Evolutionary conservation across 2,888 invertebrate genomes (phyloP).

Genomic region (Dasypogon diadema): DNA sequence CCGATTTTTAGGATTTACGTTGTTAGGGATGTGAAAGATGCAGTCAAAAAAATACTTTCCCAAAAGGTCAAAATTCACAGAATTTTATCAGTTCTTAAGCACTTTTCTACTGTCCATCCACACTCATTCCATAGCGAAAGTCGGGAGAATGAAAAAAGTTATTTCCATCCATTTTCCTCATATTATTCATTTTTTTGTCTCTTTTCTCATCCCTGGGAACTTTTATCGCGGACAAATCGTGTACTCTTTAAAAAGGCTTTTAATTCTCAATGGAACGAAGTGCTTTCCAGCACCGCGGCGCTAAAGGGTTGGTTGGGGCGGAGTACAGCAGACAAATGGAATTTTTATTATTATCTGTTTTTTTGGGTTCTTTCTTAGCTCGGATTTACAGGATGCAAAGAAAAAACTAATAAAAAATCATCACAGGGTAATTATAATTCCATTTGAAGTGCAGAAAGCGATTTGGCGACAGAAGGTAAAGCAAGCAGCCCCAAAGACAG

Average conservation of each 20-base stretch:
- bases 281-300: background rate
- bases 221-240: background rate
- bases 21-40: no score
- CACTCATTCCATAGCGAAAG: no score
- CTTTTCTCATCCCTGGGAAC: conserved; percentile 58
- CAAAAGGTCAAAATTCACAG: no score
- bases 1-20: no score
- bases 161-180: background rate
- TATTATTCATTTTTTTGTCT: conserved; percentile 43
- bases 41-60: no score
- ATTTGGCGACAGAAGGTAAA: background rate
- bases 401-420: conserved; percentile 30
- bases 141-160: no score
- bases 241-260: background rate
- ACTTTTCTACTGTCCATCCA: no score
- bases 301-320: background rate
- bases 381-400: conserved; percentile 3
- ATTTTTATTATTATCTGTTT: background rate
- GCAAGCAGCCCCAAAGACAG: no score
- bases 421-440: conserved; percentile 38
- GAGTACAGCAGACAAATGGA: background rate
- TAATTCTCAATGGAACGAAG: background rate
- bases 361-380: conserved; percentile 2
- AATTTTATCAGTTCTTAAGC: no score
- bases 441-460: conserved; percentile 15